These are phyloP conservation scores for Herminia tarsipennalis DNA, from an alignment of 2,888 invertebrate genomes.

Conservation along the genomic window DNA sequence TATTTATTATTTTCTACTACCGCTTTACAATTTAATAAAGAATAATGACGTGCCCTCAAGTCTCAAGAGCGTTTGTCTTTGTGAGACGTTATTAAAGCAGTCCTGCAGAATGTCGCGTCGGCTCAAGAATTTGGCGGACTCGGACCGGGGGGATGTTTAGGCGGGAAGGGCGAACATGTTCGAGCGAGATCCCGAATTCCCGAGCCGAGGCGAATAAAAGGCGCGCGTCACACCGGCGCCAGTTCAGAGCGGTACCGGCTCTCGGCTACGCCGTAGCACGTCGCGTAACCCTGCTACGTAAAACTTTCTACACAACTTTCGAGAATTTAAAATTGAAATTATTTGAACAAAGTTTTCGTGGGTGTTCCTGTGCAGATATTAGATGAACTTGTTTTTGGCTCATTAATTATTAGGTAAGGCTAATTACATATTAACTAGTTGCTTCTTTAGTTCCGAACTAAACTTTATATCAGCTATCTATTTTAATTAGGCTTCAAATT, in stretches of 20 bases:
- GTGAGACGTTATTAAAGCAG: conserved; percentile 39
- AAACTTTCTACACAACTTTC: conserved; percentile 59
- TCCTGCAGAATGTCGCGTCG: conserved; percentile 23
- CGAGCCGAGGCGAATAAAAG: conserved; percentile 59
- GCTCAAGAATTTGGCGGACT: conserved; percentile 26
- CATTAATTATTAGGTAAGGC: conserved; percentile 44
- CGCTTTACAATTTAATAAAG: too few species aligned
- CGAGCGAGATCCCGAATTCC: conserved; percentile 30
- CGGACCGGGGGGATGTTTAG: conserved; percentile 32
- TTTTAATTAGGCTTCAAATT: too few species aligned
- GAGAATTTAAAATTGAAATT: conserved; percentile 23
- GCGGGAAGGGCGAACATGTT: conserved; percentile 39
- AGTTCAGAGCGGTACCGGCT: conserved; percentile 69
- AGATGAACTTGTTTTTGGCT: conserved; percentile 18
- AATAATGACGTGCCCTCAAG: too few species aligned
- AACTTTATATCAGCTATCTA: not conserved
- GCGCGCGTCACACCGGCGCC: conserved; percentile 55
- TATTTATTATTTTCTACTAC: too few species aligned
- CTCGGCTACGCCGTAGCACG: conserved; percentile 56
- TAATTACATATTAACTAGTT: conserved; percentile 20
- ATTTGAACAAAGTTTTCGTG: conserved; percentile 29
- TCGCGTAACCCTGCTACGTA: conserved; percentile 53
- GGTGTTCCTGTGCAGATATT: conserved; percentile 27
- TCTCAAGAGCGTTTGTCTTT: conserved; percentile 30
- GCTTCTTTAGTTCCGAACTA: not conserved